Conservation (phyloP, 1,140 invertebrate species). For the Drosophila tristis region DNA sequence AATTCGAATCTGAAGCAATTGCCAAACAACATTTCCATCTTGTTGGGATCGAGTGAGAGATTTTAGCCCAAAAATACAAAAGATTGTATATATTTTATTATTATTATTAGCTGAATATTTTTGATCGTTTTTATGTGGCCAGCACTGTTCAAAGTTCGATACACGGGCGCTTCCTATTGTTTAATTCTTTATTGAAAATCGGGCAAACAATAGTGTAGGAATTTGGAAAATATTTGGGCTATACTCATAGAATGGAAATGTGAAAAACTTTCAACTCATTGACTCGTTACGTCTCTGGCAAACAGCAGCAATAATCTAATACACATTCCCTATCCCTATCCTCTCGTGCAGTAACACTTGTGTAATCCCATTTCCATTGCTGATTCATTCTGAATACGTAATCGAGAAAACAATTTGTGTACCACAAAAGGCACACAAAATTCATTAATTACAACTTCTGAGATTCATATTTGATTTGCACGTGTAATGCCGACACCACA, state of each 20-base stretch:
- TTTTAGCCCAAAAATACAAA: slow-evolving; percentile 18
- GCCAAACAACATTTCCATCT: slow-evolving; percentile 7
- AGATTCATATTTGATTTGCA: slow-evolving; percentile 56
- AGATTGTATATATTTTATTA: slow-evolving; percentile 9
- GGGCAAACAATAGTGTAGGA: slow-evolving; percentile 15
- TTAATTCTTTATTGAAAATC: slow-evolving; percentile 13
- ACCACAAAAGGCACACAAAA: slow-evolving; percentile 9
- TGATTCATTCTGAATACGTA: slow-evolving; percentile 51
- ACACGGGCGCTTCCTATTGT: not conserved
- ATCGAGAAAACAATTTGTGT: slow-evolving; percentile 36
- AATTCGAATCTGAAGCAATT: slow-evolving; percentile 29
- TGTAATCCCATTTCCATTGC: slow-evolving; percentile 31
- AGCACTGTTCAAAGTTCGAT: slow-evolving; percentile 17
- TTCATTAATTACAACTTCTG: slow-evolving; percentile 66
- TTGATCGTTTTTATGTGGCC: slow-evolving; percentile 3
- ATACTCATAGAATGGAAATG: slow-evolving; percentile 1
- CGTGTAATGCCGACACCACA: slow-evolving; percentile 43
- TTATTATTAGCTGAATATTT: slow-evolving; percentile 54
- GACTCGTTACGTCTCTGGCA: slow-evolving; percentile 22
- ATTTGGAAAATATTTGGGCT: not conserved
- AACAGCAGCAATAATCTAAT: slow-evolving; percentile 18
- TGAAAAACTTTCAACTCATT: slow-evolving; percentile 15
- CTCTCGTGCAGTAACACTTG: slow-evolving; percentile 12
- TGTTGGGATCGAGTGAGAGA: not conserved
- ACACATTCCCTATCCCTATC: not conserved